Evolutionary conservation across 2,113 vertebrate species (phyloP).

Genomic region (Rhinogobius similis): DNA sequence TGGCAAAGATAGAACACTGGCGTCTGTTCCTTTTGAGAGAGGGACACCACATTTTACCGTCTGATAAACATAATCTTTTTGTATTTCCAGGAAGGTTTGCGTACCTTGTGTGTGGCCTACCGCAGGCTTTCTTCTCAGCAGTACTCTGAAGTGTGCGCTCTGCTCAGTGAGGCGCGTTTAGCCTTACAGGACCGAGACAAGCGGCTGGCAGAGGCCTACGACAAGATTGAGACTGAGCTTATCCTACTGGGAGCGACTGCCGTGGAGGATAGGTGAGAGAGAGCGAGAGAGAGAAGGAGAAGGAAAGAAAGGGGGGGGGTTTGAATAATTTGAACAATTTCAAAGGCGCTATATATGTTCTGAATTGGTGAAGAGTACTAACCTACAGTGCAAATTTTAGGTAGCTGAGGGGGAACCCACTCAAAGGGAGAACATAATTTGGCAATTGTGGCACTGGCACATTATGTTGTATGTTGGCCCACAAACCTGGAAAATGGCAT

Average conservation of each 20-base stretch:
- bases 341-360: too few species aligned
- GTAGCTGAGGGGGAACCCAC: too few species aligned
- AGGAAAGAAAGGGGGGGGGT: not conserved
- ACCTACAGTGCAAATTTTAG: too few species aligned
- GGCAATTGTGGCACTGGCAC: too few species aligned
- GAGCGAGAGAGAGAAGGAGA: not conserved
- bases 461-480: too few species aligned
- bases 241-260: conserved; percentile 94
- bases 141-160: conserved; percentile 73
- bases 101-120: conserved; percentile 93
- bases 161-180: conserved; percentile 84
- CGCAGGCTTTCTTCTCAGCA: conserved; percentile 82
- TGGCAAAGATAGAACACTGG: too few species aligned
- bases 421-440: too few species aligned
- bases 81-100: conserved; percentile 85
- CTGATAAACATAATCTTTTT: not conserved
- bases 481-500: too few species aligned
- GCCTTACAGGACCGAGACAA: conserved; percentile 92
- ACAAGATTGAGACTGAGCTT: conserved; percentile 88
- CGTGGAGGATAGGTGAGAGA: conserved; percentile 90
- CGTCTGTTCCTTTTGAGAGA: too few species aligned
- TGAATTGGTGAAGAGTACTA: too few species aligned
- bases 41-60: too few species aligned
- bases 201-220: conserved; percentile 89
- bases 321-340: too few species aligned